Conservation (phyloP, 2,797 vertebrate genomes). For the Fistularia tabacaria region DNA sequence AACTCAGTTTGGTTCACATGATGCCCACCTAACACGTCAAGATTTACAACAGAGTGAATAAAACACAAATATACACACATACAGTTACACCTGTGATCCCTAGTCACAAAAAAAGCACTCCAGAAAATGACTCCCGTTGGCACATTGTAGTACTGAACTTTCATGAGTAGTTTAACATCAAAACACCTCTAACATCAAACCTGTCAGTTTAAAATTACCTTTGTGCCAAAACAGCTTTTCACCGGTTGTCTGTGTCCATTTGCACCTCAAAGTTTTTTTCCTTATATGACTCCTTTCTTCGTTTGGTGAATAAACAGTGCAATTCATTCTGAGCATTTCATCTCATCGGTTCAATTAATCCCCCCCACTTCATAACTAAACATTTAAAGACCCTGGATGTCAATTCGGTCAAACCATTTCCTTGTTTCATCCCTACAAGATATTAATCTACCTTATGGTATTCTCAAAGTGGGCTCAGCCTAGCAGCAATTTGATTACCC, state of each 20-base stretch:
- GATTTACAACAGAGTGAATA: background rate
- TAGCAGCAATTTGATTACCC: slow-evolving; percentile 64
- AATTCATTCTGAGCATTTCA: slow-evolving; percentile 21
- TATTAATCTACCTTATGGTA: background rate
- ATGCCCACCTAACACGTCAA: slow-evolving; percentile 29
- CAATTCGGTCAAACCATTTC: background rate
- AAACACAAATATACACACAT: background rate
- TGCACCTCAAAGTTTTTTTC: slow-evolving; percentile 11
- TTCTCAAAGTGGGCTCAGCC: slow-evolving; percentile 28
- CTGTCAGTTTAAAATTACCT: too few species aligned
- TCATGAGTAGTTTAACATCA: slow-evolving; percentile 16
- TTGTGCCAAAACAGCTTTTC: slow-evolving; percentile 14
- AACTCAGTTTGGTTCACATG: slow-evolving; percentile 51
- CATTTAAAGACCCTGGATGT: slow-evolving; percentile 11
- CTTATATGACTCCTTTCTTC: slow-evolving; percentile 5
- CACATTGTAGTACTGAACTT: slow-evolving; percentile 3
- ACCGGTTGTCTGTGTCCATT: slow-evolving; percentile 26
- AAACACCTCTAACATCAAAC: slow-evolving; percentile 24
- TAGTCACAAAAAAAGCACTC: slow-evolving; percentile 14
- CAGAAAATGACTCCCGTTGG: slow-evolving; percentile 24
- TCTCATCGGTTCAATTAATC: slow-evolving; percentile 19
- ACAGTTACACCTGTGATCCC: slow-evolving; percentile 5
- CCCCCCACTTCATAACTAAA: slow-evolving; percentile 3
- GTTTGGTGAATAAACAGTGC: slow-evolving; percentile 9
- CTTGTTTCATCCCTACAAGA: background rate